Evolutionary conservation across 2,113 vertebrate species (phyloP), one percentile per base, ranked within the genome.

Genomic region (Suncus etruscus): DNA sequence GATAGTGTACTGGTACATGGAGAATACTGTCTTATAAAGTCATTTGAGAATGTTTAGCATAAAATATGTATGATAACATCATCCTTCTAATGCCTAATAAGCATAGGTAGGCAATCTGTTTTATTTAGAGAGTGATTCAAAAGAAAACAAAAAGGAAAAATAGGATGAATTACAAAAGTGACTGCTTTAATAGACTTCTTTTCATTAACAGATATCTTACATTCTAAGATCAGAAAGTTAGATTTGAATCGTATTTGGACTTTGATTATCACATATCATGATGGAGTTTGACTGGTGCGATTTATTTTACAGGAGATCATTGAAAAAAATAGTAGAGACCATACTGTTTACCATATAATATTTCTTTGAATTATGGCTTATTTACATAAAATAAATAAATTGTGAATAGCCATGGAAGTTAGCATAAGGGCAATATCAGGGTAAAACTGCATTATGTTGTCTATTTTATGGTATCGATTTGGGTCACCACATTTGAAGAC

Each of bases 201-300:
- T 74, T 27, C 76, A 11, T 73, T 39, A 51, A 47, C 48, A 83
- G 81, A 2, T 51, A 45, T 73, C 69, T 80, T 87, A 83, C 69
- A 15, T 81, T 90, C 80, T 88, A 24, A n/a, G 78, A 76, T 94
- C n/a, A 78, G 63, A 82, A 50, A 77, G 7, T 8, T 47, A 75
- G 27, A 2, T 45, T 85, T 92, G 51, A 20, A 12, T 12, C 12
- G 14, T 10, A 39, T 54, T 54, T 54, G 54, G 54, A 22, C 72
- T 66, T 74, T 22, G 6, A 1, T 48, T 65, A 20, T 61, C 58
- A 5, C 54, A 11, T 54, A 54, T 54, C 54, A 54, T 39, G 39
- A 39, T 39, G 39, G 3, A 39, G 16, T 45, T 1, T 48, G 14
- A 83, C n/a, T 70, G n/a, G 0, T 65, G 31, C 18, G 16, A 32